Evolutionary conservation across 2,113 vertebrate species (phyloP).

Genomic region (Thomomys bottae): DNA sequence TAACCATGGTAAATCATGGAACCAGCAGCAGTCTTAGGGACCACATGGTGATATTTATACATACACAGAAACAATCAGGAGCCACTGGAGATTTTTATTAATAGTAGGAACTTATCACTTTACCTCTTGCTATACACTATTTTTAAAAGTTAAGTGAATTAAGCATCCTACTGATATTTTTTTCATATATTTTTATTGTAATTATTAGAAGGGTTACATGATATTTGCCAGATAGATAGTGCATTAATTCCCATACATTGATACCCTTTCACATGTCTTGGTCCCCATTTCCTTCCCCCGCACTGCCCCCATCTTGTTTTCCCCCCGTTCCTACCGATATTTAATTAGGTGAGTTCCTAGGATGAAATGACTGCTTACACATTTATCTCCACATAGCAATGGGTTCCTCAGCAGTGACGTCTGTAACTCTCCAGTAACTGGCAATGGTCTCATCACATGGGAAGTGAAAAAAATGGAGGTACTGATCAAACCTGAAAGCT

Average conservation of each 20-base stretch:
- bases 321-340: neutral
- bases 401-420: neutral
- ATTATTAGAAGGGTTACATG: too few species aligned
- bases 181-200: too few species aligned
- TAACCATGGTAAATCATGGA: neutral
- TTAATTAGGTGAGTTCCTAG: neutral
- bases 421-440: neutral
- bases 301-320: too few species aligned
- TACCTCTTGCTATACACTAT: neutral
- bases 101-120: constrained; percentile 1
- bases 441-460: neutral
- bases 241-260: too few species aligned
- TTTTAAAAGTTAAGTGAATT: neutral
- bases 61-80: neutral
- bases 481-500: constrained; percentile 14
- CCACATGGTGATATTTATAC: neutral
- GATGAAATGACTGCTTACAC: neutral
- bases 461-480: neutral
- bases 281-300: too few species aligned
- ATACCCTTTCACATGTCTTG: too few species aligned
- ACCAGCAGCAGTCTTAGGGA: neutral
- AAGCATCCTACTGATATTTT: neutral
- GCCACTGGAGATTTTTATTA: neutral
- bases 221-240: too few species aligned
- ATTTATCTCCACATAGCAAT: neutral